These are phyloP conservation scores for Oophaga pumilio DNA, from an alignment of 2,113 vertebrate species.

Conservation along the genomic window DNA sequence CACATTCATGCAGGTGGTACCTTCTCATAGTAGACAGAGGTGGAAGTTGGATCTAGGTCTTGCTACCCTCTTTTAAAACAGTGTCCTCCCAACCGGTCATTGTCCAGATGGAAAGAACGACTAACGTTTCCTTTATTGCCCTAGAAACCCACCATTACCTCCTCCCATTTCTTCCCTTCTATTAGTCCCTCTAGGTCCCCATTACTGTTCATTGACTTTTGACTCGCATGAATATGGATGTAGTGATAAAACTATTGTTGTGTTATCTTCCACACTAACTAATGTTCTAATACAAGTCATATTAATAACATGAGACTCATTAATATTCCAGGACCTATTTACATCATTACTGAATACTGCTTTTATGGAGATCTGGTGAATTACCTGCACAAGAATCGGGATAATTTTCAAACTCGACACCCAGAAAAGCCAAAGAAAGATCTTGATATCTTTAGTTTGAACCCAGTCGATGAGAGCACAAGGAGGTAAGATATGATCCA, in stretches of 20 bases:
- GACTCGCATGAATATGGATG: background rate
- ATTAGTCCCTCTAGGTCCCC: background rate
- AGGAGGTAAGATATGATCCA: conserved; percentile 77
- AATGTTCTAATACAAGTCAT: background rate
- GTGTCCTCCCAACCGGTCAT: background rate
- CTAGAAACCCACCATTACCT: background rate
- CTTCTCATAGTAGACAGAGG: background rate
- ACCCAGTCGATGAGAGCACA: conserved; percentile 90
- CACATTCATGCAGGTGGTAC: background rate
- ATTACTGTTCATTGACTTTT: background rate
- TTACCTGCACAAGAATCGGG: conserved; percentile 96
- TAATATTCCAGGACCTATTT: conserved; percentile 86
- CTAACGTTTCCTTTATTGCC: background rate
- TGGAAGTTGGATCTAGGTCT: background rate
- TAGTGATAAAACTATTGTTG: background rate
- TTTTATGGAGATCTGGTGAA: conserved; percentile 98
- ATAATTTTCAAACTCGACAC: conserved; percentile 85
- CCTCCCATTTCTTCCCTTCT: background rate
- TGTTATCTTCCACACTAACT: background rate
- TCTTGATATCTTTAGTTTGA: conserved; percentile 95
- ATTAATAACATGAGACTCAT: conserved; percentile 44
- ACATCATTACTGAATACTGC: conserved; percentile 98
- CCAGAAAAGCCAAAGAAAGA: conserved; percentile 94
- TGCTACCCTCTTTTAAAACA: too few species aligned
- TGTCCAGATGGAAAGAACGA: background rate